Evolutionary conservation across 2,113 vertebrate species (phyloP), one percentile per base, ranked within the genome.

Genomic region (Ameiurus melas): DNA sequence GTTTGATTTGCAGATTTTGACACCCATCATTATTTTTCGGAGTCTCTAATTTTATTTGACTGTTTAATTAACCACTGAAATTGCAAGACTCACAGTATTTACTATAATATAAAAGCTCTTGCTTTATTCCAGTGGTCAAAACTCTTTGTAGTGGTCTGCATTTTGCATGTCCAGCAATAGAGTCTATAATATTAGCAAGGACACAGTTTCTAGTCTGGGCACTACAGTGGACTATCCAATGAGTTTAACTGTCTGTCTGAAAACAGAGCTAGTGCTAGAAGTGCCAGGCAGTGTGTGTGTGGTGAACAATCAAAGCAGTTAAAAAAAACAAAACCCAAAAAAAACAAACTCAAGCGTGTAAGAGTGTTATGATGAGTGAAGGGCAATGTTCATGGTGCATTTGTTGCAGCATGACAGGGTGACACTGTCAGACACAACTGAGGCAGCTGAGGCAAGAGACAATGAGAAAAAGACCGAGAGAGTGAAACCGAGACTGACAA

Each of bases 391-490:
- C 75, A 82, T 82, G 80, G 1, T 27, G 68, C 86, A 55, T 85
- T 89, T 81, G 75, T 68, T 64, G 71, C 64, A 22, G 66, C 84
- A 51, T 66, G 64, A 62, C 47, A 66, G 39, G 20, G 70, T 88
- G 81, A 80, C 85, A 86, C 27, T 84, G 85, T 86, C 73, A 71
- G 53, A 62, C 66, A 82, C 57, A 81, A n/a, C 47, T 73, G 30
- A 86, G 19, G 14, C 62, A 70, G 77, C 85, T 68, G 85, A 87
- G 47, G n/a, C 20, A 0, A 71, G 33, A 71, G 33, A 39, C n/a
- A 22, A n/a, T 77, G 10, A 27, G 9, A 75, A 77, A 77, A 47
- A 47, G 39, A 77, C 3, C 2, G 22, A 27, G 39, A 13, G 9
- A 43, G 33, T 10, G 71, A 75, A 9, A 73, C 47, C 47, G 1